Evolutionary conservation across 2,113 vertebrate genomes (phyloP), one percentile per base, ranked within the genome.

Genomic region (Chloropsis hardwickii): DNA sequence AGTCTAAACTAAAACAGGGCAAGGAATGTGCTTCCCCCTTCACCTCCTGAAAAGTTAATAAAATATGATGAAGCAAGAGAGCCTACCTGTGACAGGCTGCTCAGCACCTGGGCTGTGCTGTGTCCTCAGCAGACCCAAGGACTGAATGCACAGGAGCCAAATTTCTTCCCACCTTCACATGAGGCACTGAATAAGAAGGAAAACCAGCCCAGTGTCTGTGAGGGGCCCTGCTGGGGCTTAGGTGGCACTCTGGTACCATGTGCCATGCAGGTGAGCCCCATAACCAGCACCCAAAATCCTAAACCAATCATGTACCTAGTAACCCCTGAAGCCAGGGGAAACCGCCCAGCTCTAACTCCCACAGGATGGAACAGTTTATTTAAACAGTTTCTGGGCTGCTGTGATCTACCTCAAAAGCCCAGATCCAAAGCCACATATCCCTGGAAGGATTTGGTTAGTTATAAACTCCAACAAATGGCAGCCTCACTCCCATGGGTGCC

Each of bases 141-240:
- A 40, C 0, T 61, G 22, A 45, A 17, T 5, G 40, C 40, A 31
- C 9, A 64, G 29, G 24, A 73, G 28, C 37, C 33, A n/a, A 19
- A 65, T 33, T 21, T 58, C 65, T 47, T 40, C 69, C 31, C 35
- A 42, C 6, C 17, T 70, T 69, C 28, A 28, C 0, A 0, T 15
- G 21, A 78, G 29, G 12, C 25, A 45, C 18, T 83, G 42, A 82
- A 24, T 47, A n/a, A 45, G 15, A 4, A 7, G 40, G 9, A 5
- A 31, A 77, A 24, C 0, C 28, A 70, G 44, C 31, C 57, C n/a
- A 65, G 13, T 5, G 3, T 15, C 11, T 86, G 35, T 48, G 44
- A 42, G 29, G 14, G 11, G 5, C 48, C 9, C 71, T 86, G 48
- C 51, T 86, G 76, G 40, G 39, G 22, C 18, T 42, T 14, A 4